A percentile compares a stretch with the other conserved stretches of the same genome.
Evolutionary conservation across 1,140 invertebrate species (phyloP).

Genomic region (Trichonephila clavipes): DNA sequence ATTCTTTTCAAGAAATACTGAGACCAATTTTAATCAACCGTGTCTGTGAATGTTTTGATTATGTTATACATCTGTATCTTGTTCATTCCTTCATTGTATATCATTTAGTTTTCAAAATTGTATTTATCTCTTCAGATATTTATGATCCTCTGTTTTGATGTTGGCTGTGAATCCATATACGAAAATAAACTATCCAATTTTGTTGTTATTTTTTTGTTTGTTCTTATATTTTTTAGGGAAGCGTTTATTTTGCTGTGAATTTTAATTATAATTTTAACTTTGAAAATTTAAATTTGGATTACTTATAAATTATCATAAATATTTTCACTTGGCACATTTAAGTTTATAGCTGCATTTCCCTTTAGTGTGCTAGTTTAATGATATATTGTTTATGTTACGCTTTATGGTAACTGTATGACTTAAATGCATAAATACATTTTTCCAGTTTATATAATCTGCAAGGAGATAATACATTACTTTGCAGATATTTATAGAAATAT

Average conservation of each 20-base stretch:
- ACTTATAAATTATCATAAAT: neutral
- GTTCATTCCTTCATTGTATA: conserved; percentile 21
- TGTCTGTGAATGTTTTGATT: conserved; percentile 12
- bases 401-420: neutral
- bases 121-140: neutral
- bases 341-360: neutral
- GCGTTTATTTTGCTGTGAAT: neutral
- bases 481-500: neutral
- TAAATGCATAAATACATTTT: neutral
- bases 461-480: neutral
- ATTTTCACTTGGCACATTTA: neutral
- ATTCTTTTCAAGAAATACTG: neutral
- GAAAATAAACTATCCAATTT: neutral
- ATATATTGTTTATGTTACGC: neutral
- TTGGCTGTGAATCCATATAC: neutral
- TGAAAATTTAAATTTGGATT: neutral
- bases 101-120: neutral
- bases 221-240: too few species aligned
- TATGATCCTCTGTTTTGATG: neutral
- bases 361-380: neutral
- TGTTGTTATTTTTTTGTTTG: neutral
- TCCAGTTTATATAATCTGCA: neutral
- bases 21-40: conserved; percentile 25
- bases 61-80: conserved; percentile 4
- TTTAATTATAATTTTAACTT: neutral